These are phyloP conservation scores for Stenchaetothrips biformis DNA, from an alignment of 2,888 invertebrate genomes.

Conservation along the genomic window DNA sequence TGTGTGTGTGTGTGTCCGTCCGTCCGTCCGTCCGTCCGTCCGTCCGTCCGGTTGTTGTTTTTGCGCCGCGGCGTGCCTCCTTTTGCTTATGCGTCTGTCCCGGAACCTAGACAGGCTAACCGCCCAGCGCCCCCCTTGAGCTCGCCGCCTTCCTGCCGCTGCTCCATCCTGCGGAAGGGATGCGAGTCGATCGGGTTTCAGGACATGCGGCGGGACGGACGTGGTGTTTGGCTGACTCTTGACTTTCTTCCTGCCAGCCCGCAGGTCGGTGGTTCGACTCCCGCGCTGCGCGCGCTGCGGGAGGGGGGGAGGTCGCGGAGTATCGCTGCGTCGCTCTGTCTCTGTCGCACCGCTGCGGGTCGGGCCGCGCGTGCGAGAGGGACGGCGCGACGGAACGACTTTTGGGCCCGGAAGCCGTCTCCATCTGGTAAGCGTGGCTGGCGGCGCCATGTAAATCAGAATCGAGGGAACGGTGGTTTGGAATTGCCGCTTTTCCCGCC, in stretches of 20 bases:
- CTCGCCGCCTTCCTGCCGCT: not conserved
- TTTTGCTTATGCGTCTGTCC: not conserved
- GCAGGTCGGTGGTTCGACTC: not conserved
- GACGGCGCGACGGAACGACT: too few relatives aligned
- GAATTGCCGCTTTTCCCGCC: too few relatives aligned
- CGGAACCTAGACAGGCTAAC: not conserved
- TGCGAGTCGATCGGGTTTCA: conserved; percentile 10
- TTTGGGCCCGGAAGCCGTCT: too few relatives aligned
- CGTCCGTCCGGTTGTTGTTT: not conserved
- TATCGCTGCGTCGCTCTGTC: not conserved
- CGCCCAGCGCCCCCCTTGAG: not conserved
- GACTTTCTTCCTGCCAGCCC: not conserved
- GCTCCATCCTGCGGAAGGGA: not conserved
- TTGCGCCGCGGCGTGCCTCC: not conserved
- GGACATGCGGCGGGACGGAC: not conserved
- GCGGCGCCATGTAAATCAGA: too few relatives aligned
- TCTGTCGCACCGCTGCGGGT: not conserved
- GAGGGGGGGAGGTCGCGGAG: not conserved
- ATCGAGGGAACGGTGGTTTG: too few relatives aligned
- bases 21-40: not conserved
- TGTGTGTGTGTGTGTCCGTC: not conserved
- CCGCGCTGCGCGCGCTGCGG: not conserved
- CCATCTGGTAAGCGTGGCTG: too few relatives aligned
- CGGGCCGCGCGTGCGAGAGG: not conserved
- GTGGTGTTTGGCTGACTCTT: not conserved